These are phyloP conservation scores for Acleris emargana DNA, from an alignment of 2,888 invertebrate genomes.

Conservation along the genomic window DNA sequence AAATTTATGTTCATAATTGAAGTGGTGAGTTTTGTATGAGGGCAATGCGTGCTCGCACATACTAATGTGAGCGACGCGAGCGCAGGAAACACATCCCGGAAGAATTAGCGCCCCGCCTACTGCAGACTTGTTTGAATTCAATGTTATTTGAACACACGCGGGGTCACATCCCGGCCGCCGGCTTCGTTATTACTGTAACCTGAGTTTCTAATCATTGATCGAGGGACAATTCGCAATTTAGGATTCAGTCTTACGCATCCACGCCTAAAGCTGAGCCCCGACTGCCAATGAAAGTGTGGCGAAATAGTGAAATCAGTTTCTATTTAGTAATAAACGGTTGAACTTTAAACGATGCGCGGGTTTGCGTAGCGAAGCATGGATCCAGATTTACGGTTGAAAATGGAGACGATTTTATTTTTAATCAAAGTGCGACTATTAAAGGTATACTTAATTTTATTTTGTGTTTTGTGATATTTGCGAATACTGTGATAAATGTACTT, in stretches of 20 bases:
- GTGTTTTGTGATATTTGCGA: constrained; percentile 11
- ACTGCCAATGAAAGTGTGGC: constrained; percentile 64
- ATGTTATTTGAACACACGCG: constrained; percentile 33
- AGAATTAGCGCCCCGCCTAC: constrained; percentile 69
- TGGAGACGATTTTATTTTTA: constrained; percentile 58
- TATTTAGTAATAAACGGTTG: constrained; percentile 47
- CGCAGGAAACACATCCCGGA: constrained; percentile 82
- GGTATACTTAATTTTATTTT: constrained; percentile 50
- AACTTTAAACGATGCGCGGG: constrained; percentile 42
- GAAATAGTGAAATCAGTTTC: constrained; percentile 60
- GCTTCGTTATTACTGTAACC: background rate
- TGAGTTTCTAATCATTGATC: constrained; percentile 32
- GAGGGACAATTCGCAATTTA: constrained; percentile 44
- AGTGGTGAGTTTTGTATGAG: constrained; percentile 16
- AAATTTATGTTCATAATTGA: background rate
- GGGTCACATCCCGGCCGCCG: constrained; percentile 24
- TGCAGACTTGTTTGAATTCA: constrained; percentile 66
- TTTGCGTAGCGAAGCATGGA: constrained; percentile 44
- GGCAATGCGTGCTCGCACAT: constrained; percentile 60
- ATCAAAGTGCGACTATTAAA: constrained; percentile 58
- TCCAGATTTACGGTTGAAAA: constrained; percentile 49
- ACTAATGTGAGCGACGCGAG: constrained; percentile 58
- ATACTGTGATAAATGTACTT: background rate
- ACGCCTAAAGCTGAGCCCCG: constrained; percentile 35
- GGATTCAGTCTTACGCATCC: constrained; percentile 46